Evolutionary conservation across 2,113 vertebrate genomes (phyloP).

Genomic region (Neogobius melanostomus): DNA sequence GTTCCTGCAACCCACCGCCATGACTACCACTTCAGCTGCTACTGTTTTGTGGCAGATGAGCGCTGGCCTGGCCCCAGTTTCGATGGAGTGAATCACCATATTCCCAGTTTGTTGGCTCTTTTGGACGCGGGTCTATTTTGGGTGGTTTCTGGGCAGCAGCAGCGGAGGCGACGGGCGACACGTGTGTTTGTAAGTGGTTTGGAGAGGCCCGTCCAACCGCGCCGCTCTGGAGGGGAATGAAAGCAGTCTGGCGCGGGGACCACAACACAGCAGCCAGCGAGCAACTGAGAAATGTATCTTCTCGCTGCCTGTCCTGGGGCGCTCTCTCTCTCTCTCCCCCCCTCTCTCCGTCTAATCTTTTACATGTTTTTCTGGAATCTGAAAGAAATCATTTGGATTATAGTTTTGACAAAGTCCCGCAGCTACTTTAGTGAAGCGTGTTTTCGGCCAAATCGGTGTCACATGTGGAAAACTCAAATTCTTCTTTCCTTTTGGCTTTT

Average conservation of each 20-base stretch:
- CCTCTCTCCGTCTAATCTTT: not conserved
- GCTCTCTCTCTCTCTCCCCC: not conserved
- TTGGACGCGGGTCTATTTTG: slow-evolving; percentile 39
- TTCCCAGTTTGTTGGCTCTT: slow-evolving; percentile 37
- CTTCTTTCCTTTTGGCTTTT: not conserved
- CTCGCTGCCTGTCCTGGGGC: slow-evolving; percentile 2
- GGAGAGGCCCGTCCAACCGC: slow-evolving; percentile 35
- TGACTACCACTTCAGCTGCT: not conserved
- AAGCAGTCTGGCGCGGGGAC: slow-evolving; percentile 61
- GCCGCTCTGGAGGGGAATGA: slow-evolving; percentile 64
- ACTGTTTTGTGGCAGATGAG: not conserved
- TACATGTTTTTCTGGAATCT: not conserved
- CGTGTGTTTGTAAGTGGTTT: slow-evolving; percentile 19
- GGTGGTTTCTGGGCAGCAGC: slow-evolving; percentile 30
- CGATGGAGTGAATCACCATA: too few relatives aligned
- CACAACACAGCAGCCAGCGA: slow-evolving; percentile 67
- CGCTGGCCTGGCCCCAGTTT: too few relatives aligned
- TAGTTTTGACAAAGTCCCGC: slow-evolving; percentile 5
- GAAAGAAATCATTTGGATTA: slow-evolving; percentile 3
- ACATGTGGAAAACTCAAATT: not conserved
- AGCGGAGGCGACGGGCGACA: slow-evolving; percentile 37
- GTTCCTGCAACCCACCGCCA: too few relatives aligned
- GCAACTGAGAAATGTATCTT: slow-evolving; percentile 48
- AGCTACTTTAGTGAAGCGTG: not conserved
- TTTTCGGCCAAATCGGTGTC: not conserved